These are phyloP conservation scores for Agriopis aurantiaria DNA, from an alignment of 2,888 invertebrate species.

Conservation along the genomic window DNA sequence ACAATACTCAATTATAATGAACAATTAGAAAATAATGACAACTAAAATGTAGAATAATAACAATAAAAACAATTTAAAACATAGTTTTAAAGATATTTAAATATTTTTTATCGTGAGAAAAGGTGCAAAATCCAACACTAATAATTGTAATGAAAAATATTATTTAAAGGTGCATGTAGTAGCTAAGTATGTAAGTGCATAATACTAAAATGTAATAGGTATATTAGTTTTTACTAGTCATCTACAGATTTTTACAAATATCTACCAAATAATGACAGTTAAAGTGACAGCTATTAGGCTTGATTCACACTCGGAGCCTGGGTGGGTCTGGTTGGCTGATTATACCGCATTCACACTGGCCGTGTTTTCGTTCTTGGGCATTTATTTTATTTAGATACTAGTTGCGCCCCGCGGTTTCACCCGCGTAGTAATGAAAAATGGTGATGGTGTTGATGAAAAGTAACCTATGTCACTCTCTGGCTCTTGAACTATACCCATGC, in stretches of 20 bases:
- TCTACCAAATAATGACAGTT: neutral
- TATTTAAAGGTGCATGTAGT: conserved; percentile 24
- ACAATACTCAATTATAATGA: conserved; percentile 5
- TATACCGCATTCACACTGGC: too few relatives aligned
- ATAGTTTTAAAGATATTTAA: neutral
- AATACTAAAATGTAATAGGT: conserved; percentile 20
- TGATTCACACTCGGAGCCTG: too few relatives aligned
- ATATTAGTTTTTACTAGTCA: conserved; percentile 19
- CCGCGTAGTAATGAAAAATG: too few relatives aligned
- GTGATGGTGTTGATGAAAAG: too few relatives aligned
- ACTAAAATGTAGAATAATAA: too few relatives aligned
- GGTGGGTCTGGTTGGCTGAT: too few relatives aligned
- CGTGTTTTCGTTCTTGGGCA: too few relatives aligned
- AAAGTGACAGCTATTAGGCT: neutral
- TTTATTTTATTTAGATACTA: too few relatives aligned
- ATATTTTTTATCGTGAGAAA: neutral
- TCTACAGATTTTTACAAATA: neutral
- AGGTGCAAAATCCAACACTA: conserved; percentile 6
- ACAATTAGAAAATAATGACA: neutral
- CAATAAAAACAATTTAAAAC: too few relatives aligned
- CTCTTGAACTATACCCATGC: too few relatives aligned
- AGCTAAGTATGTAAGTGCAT: conserved; percentile 34
- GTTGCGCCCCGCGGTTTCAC: too few relatives aligned
- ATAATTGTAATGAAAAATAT: neutral
- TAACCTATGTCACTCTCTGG: too few relatives aligned